Evolutionary conservation across 1,140 invertebrate genomes (phyloP).

Genomic region (Cyphomyrmex costatus): DNA sequence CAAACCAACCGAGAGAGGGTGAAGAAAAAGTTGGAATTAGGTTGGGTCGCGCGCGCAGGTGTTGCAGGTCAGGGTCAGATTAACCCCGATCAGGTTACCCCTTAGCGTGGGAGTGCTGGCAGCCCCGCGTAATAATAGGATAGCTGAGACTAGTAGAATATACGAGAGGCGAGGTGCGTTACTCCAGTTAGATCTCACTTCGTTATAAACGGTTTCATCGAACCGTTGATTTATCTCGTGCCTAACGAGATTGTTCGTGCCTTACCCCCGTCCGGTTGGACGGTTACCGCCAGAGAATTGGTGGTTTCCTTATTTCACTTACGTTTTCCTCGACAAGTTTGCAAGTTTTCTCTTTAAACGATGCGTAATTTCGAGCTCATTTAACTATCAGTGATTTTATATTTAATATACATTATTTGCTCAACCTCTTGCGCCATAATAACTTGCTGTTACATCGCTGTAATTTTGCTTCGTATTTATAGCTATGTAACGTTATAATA

Average conservation of each 20-base stretch:
- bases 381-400: constrained; percentile 49
- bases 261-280: not conserved
- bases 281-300: not conserved
- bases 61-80: constrained; percentile 85
- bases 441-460: constrained; percentile 28
- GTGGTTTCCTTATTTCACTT: not conserved
- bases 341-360: constrained; percentile 20
- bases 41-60: constrained; percentile 80
- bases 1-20: constrained; percentile 65
- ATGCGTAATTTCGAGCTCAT: constrained; percentile 42
- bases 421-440: constrained; percentile 40
- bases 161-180: constrained; percentile 64
- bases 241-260: constrained; percentile 62
- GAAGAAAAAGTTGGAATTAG: constrained; percentile 82
- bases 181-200: constrained; percentile 72
- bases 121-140: constrained; percentile 84
- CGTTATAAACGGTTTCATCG: constrained; percentile 79
- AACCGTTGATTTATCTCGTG: constrained; percentile 73
- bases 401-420: constrained; percentile 54
- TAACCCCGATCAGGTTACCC: constrained; percentile 86
- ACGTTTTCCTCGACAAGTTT: not conserved
- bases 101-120: constrained; percentile 85
- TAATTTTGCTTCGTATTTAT: constrained; percentile 55
- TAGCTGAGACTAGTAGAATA: constrained; percentile 76
- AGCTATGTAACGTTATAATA: constrained; percentile 63